Evolutionary conservation across 2,888 invertebrate species (phyloP), one percentile per base, ranked within the genome.

Genomic region (Pelosia muscerda): DNA sequence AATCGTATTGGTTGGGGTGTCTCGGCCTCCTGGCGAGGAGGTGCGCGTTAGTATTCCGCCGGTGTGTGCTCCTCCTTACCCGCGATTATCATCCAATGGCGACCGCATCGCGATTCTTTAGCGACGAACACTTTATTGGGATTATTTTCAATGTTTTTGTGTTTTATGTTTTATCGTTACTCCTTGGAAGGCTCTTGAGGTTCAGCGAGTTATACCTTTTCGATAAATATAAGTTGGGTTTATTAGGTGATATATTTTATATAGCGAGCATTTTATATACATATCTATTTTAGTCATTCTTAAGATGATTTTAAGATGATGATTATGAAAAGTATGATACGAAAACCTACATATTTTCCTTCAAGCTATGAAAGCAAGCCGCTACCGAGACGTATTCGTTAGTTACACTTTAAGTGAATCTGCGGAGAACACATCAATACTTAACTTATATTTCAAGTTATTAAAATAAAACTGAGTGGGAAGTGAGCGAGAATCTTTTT

Each of bases 71-170:
- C 53, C 11, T 53, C 66, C 68, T 66, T 58, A 42, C 63, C n/a
- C 61, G n/a, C 26, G 23, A 38, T 55, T 66, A 68, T 49, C 65
- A 71, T 71, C 69, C 76, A 60, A 42, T 70, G 60, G 71, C 66
- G 69, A 64, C 62, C 63, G 28, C 64, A 64, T 55, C 56, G 26
- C 23, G n/a, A 22, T 28, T 28, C 22, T 55, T 13, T 59, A 31
- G 10, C 65, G 23, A 19, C 26, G 53, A 22, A 64, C 58, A 58
- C 69, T 66, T 73, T 69, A 65, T 58, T 69, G 67, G 56, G 57
- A 69, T 78, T 78, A 68, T 63, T 68, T 69, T 76, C 73, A 69
- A 72, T 73, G 66, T 73, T 63, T 78, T 58, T 54, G 13, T n/a
- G 57, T 57, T 68, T 68, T 65, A 69, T 70, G 62, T 63, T 56